phyloP scores from a whole-genome alignment of 2,888 invertebrate genomes.

The Chirona hameri region DNA sequence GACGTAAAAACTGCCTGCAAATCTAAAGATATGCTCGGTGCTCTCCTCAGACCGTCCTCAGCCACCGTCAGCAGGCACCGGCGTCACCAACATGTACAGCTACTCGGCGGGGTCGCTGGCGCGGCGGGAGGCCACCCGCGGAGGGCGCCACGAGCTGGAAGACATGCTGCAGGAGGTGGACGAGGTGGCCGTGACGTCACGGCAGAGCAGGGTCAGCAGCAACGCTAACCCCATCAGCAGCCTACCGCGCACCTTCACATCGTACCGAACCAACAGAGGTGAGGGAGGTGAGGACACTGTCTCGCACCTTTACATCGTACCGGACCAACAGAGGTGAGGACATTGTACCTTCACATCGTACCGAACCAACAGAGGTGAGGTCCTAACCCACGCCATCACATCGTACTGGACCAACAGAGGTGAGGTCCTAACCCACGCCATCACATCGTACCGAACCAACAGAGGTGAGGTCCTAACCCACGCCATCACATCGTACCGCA shows the following conservation, averaged over 20 bases:
- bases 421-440: no score
- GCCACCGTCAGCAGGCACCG: conserved; percentile 45
- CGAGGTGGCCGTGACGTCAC: not conserved
- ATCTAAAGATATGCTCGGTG: no score
- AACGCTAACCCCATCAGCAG: not conserved
- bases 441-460: no score
- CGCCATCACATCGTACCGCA: no score
- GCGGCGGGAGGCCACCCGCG: not conserved
- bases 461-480: no score
- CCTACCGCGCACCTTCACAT: not conserved
- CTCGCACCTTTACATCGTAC: no score
- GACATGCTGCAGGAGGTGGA: conserved; percentile 10
- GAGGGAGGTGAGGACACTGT: not conserved
- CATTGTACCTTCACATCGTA: no score
- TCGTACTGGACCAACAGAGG: no score
- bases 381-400: no score
- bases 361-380: no score
- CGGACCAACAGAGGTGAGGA: no score
- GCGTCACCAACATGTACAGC: conserved; percentile 46
- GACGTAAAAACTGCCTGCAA: no score
- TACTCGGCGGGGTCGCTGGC: conserved; percentile 40
- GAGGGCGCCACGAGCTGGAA: not conserved
- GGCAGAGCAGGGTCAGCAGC: not conserved
- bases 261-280: not conserved
- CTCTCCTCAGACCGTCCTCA: conserved; percentile 36